Percentiles rank a stretch among this genome's conserved stretches.
phyloP scores from a whole-genome alignment of 2,113 vertebrate genomes.

The Coreoperca whiteheadi region DNA sequence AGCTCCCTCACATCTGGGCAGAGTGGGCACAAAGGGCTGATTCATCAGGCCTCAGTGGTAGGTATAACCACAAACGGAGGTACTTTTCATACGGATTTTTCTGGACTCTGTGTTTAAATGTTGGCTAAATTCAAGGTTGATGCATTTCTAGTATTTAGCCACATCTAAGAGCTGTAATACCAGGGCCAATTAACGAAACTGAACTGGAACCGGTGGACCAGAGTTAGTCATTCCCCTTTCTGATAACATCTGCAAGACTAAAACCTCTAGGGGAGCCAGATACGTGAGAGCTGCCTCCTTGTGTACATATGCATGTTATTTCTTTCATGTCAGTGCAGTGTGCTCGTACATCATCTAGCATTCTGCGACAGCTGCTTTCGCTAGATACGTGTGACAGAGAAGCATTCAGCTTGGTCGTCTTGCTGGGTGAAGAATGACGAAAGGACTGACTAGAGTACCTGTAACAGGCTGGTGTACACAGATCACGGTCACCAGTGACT shows the following conservation, averaged over 20 bases:
- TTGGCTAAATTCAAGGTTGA: slow-evolving; percentile 43
- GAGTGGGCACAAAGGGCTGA: slow-evolving; percentile 82
- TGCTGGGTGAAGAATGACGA: slow-evolving; percentile 55
- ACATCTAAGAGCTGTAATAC: slow-evolving; percentile 52
- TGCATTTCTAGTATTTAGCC: slow-evolving; percentile 37
- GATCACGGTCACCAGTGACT: slow-evolving; percentile 27
- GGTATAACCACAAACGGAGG: slow-evolving; percentile 72
- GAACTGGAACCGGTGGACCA: background rate
- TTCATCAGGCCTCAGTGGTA: slow-evolving; percentile 79
- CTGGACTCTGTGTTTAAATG: slow-evolving; percentile 57
- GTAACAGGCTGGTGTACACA: slow-evolving; percentile 15
- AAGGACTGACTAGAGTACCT: slow-evolving; percentile 49
- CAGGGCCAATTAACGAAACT: slow-evolving; percentile 14
- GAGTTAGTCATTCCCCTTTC: slow-evolving; percentile 41
- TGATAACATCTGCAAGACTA: slow-evolving; percentile 57
- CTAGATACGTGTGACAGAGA: slow-evolving; percentile 51
- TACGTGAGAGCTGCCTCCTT: slow-evolving; percentile 46
- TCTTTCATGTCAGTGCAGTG: slow-evolving; percentile 64
- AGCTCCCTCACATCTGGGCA: slow-evolving; percentile 75
- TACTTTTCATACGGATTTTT: slow-evolving; percentile 76
- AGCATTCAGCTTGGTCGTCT: slow-evolving; percentile 59
- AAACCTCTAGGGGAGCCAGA: slow-evolving; percentile 46
- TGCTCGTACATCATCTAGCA: slow-evolving; percentile 69
- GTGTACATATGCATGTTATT: slow-evolving; percentile 71
- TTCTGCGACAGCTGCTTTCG: slow-evolving; percentile 63